A percentile compares a stretch with the other conserved stretches of the same genome.
Evolutionary conservation across 2,888 invertebrate genomes (phyloP).

Genomic region (Noctua comes): DNA sequence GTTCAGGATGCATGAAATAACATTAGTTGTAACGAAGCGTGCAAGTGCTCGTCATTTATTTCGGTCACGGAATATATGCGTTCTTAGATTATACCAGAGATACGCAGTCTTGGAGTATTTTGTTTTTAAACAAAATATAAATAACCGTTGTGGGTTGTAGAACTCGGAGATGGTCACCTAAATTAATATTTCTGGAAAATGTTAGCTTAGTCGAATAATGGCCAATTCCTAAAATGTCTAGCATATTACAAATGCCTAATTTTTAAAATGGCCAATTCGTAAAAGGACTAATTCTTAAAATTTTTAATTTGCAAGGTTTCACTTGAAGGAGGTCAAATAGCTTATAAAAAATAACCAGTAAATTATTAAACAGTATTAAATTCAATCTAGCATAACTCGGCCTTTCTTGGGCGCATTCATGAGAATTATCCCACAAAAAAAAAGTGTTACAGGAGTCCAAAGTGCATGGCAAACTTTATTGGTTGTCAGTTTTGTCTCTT

Average conservation of each 20-base stretch:
- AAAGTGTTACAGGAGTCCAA: neutral
- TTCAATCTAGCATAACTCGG: neutral
- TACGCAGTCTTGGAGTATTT: constrained; percentile 3
- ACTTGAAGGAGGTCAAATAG: neutral
- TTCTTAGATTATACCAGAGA: neutral
- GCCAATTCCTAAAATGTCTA: too few relatives aligned
- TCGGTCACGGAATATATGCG: constrained; percentile 31
- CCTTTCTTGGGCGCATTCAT: neutral
- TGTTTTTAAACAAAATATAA: neutral
- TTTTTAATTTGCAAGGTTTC: too few relatives aligned
- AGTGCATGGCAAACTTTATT: neutral
- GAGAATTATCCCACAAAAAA: neutral
- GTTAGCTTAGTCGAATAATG: too few relatives aligned
- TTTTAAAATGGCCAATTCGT: too few relatives aligned
- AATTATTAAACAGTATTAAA: neutral
- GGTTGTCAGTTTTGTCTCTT: neutral
- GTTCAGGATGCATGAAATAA: constrained; percentile 55
- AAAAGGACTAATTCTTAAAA: too few relatives aligned
- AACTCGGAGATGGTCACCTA: neutral
- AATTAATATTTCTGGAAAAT: neutral
- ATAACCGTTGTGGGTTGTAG: neutral
- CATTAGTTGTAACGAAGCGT: constrained; percentile 41
- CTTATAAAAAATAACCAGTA: too few relatives aligned
- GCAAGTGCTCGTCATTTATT: constrained; percentile 48
- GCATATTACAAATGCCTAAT: too few relatives aligned